Conservation (phyloP, 2,797 vertebrate genomes). For the Poeciliopsis presidionis region DNA sequence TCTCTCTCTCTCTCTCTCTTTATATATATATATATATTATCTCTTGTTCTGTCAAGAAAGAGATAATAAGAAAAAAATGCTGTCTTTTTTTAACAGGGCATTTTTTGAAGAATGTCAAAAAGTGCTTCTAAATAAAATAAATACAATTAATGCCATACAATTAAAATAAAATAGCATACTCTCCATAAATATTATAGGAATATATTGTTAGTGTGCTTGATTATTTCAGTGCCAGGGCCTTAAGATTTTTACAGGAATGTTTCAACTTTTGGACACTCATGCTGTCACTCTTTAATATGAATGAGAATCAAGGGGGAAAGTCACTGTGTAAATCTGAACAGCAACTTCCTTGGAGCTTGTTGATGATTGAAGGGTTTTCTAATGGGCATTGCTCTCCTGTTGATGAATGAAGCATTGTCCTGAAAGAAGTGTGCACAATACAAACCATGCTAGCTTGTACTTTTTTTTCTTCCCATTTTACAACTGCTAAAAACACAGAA, state of each 20-base stretch:
- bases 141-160: neutral
- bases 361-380: neutral
- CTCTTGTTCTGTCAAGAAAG: neutral
- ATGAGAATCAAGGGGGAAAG: neutral
- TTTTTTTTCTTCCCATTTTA: neutral
- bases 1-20: no score
- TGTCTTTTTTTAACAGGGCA: neutral
- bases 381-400: neutral
- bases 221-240: neutral
- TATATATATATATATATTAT: no score
- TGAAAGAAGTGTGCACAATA: neutral
- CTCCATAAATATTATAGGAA: neutral
- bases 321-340: neutral
- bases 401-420: neutral
- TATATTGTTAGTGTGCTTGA: neutral
- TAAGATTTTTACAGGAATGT: neutral
- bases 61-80: no score
- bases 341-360: neutral
- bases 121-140: neutral
- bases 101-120: neutral
- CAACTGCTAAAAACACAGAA: neutral
- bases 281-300: neutral
- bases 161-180: neutral
- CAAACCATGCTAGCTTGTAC: neutral
- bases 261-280: neutral